Evolutionary conservation across 2,113 vertebrate species (phyloP), one percentile per base, ranked within the genome.

Genomic region (Pseudolaguvia tuberculata): DNA sequence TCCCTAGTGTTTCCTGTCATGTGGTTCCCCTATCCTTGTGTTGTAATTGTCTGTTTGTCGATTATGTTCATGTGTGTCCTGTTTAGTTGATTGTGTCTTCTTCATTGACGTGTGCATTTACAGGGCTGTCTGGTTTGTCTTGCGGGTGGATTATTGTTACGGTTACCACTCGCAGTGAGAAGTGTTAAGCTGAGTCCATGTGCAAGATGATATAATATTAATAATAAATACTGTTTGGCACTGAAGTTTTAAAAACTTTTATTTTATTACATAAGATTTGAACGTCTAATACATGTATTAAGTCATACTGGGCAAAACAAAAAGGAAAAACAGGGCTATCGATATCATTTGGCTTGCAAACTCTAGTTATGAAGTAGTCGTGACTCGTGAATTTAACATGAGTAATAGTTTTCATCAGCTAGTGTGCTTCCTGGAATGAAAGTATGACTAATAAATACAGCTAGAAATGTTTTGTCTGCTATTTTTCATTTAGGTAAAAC

Each of bases 401-500:
- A 51, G 15, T 39, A 6, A 66, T 55, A 17, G 23, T 66, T 63
- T 66, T 39, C 17, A 9, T 66, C 51, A 53, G 10, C 8, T 6
- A 14, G 3, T 45, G 59, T 23, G 31, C 39, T 55, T 66, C 18
- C 73, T 29, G 61, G 61, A 56, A 75, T 66, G n/a, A 56, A 0
- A 5, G 62, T 11, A 55, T 21, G 50, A 74, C 10, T 74, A 13
- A 55, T 20, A 47, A 25, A 55, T 27, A 45, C 59, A 55, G 6
- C 51, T 56, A 23, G 45, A 21, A 29, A 29, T 51, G 47, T 73
- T 47, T 47, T 67, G 17, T 75, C 31, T 42, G 7, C 29, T 68
- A 29, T 70, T 55, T 70, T 45, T 11, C 13, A 53, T 70, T 21
- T 23, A 3, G 3, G 31, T 35, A 70, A 27, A 3, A 70, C 25